Percentiles rank a stretch among this genome's conserved stretches.
These are phyloP conservation scores for Priocnemis perturbator DNA, from an alignment of 2,888 invertebrate genomes.

Conservation along the genomic window DNA sequence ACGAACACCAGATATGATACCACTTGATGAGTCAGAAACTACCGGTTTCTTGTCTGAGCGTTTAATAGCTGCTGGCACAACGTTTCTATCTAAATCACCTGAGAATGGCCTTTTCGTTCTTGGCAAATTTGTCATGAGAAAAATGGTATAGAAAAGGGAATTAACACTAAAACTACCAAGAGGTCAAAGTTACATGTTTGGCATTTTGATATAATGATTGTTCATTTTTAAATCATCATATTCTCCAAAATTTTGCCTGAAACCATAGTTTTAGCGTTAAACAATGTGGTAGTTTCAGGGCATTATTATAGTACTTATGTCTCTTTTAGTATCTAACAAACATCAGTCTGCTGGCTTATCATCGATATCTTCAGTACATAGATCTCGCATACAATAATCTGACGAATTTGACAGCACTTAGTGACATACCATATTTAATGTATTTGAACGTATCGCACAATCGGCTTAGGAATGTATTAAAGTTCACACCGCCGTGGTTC, in stretches of 20 bases:
- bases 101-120: slow-evolving; percentile 77
- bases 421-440: slow-evolving; percentile 78
- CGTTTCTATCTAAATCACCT: slow-evolving; percentile 78
- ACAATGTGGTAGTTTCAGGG: no score
- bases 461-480: slow-evolving; percentile 76
- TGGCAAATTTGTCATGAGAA: slow-evolving; percentile 77
- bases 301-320: background rate
- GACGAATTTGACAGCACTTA: slow-evolving; percentile 76
- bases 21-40: slow-evolving; percentile 58
- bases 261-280: no score
- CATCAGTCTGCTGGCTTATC: slow-evolving; percentile 77
- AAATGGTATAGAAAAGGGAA: slow-evolving; percentile 56
- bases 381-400: slow-evolving; percentile 79
- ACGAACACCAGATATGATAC: slow-evolving; percentile 30
- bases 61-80: slow-evolving; percentile 77
- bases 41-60: slow-evolving; percentile 77
- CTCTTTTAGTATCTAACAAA: slow-evolving; percentile 73
- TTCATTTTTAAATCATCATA: no score
- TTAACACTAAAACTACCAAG: background rate
- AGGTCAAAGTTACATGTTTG: background rate
- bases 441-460: slow-evolving; percentile 79
- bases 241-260: no score
- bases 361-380: slow-evolving; percentile 79
- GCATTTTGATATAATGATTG: no score
- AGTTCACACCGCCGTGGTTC: slow-evolving; percentile 80